phyloP scores from a whole-genome alignment of 35 echinoderm and acorn worm species.

The Nesometra sesokonis region DNA sequence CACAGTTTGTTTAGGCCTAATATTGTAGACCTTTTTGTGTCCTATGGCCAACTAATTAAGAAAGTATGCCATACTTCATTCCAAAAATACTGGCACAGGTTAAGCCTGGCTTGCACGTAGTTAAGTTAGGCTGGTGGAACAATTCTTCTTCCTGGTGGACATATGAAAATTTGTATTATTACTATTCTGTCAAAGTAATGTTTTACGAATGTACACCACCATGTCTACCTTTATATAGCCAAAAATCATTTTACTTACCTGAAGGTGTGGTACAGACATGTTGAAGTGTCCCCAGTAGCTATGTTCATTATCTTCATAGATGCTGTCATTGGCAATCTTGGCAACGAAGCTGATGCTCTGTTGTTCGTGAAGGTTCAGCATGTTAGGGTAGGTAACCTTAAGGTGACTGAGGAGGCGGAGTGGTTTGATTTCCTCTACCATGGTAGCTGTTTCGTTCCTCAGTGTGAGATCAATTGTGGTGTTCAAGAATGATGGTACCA shows the following conservation, averaged over 20 bases:
- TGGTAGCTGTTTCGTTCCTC: conserved; percentile 25
- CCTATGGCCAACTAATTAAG: too few relatives aligned
- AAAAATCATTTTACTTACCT: conserved; percentile 18
- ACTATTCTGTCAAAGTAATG: too few relatives aligned
- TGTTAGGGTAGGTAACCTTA: conserved; percentile 11
- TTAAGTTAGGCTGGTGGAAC: too few relatives aligned
- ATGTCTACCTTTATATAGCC: too few relatives aligned
- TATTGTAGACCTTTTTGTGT: too few relatives aligned
- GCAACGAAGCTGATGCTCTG: conserved; percentile 8
- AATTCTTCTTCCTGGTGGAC: too few relatives aligned
- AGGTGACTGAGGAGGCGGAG: not conserved
- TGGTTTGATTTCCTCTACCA: not conserved
- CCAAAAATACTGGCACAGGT: too few relatives aligned
- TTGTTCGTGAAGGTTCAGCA: not conserved
- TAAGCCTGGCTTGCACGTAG: too few relatives aligned
- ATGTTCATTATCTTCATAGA: conserved; percentile 9
- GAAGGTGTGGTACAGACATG: conserved; percentile 32
- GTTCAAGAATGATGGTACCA: conserved; percentile 22
- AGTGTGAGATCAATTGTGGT: conserved; percentile 12
- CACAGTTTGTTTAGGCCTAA: too few relatives aligned
- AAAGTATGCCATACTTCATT: too few relatives aligned
- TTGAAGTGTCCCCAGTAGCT: conserved; percentile 46
- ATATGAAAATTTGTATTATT: too few relatives aligned
- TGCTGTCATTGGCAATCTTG: conserved; percentile 15
- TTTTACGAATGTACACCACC: too few relatives aligned